Evolutionary conservation across 2,113 vertebrate genomes (phyloP), one percentile per base, ranked within the genome.

Genomic region (Brachypodius melanocephalos): DNA sequence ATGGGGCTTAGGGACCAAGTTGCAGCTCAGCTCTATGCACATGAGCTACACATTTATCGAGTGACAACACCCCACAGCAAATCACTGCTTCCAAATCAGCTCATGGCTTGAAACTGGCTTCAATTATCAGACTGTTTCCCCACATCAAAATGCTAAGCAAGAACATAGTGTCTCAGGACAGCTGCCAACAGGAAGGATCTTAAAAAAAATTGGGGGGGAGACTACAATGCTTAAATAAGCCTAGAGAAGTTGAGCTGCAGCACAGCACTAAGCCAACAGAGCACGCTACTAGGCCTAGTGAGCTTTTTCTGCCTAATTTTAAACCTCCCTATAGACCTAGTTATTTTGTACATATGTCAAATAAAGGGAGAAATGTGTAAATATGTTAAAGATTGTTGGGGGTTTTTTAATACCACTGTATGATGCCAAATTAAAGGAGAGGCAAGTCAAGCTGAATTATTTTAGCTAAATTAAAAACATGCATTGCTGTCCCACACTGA

Each of bases 131-230:
- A 78, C 94, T 96, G 94, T 86, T 96, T 97, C 95, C 95, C 93
- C 95, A 97, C 96, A 97, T 96, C 95, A 96, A 96, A 97, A 97
- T 96, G 93, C 96, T 97, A 94, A 95, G 92, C 94, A 92, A 96
- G 96, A 96, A 97, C 95, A 97, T 92, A 52, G 48, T 90, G 94
- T 96, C 94, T 96, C 94, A 95, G 96, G 96, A 96, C 93, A 93
- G 79, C 43, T 93, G 96, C 96, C 96, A 97, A 96, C 91, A 96
- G 94, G 93, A 96, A 97, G 94, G 93, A 96, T 95, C 94, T 95
- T 85, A 6, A 76, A 92, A 95, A 95, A 96, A 59, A 36, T 1
- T 3, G 1, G 0, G 9, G 52, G 52, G 46, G 14, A 46, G 63
- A 91, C 93, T 87, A 69, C 71, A 91, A 62, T 54, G 59, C 82